These are phyloP conservation scores for Boulengeromyrus knoepffleri DNA, from an alignment of 2,113 vertebrate genomes.

Conservation along the genomic window DNA sequence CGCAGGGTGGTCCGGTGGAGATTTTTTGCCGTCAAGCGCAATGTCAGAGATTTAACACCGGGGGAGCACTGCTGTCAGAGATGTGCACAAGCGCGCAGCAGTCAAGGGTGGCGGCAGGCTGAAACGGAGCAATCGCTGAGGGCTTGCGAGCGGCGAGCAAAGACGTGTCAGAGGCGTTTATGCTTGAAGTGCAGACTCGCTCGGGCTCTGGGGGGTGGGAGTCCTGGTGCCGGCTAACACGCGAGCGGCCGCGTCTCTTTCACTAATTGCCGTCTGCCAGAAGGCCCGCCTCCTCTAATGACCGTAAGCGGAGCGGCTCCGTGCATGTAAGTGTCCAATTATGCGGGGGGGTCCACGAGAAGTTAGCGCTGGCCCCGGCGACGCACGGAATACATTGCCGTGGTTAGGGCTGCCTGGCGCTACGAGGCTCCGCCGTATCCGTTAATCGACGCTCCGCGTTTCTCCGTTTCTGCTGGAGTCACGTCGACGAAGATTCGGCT, in stretches of 20 bases:
- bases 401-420: not conserved
- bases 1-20: not conserved
- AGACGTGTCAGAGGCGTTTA: not conserved
- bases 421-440: not conserved
- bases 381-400: not conserved
- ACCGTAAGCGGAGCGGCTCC: not conserved
- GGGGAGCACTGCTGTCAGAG: constrained; percentile 15
- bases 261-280: not conserved
- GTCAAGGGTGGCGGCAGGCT: constrained; percentile 19
- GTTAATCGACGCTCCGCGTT: not conserved
- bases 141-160: not conserved
- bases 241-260: not conserved
- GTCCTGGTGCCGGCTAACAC: not conserved
- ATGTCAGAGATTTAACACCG: constrained; percentile 7
- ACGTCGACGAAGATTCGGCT: not conserved
- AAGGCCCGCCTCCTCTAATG: not conserved
- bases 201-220: not conserved
- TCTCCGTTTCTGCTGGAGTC: not conserved
- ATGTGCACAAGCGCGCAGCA: constrained; percentile 6
- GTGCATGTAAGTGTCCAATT: not conserved
- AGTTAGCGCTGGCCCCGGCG: not conserved
- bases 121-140: constrained; percentile 14
- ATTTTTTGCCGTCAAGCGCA: not conserved
- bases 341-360: not conserved
- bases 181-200: not conserved